These are phyloP conservation scores for Armadillidium nasatum DNA, from an alignment of 1,140 invertebrate species.

Conservation along the genomic window DNA sequence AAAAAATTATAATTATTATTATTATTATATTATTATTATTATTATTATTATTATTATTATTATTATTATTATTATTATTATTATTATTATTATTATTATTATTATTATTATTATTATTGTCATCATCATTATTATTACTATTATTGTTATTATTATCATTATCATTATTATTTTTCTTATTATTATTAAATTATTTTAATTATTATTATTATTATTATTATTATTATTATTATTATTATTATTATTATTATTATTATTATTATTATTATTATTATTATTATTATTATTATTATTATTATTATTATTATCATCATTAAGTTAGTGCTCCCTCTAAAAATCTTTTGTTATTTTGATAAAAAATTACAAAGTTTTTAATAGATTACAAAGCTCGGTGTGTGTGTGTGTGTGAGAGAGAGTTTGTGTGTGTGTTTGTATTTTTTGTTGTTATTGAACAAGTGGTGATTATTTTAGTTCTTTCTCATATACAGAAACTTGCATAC, in stretches of 20 bases:
- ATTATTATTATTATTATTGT: conserved; percentile 12
- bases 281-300: conserved; percentile 15
- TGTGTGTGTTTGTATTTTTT: too few relatives aligned
- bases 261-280: conserved; percentile 13
- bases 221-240: conserved; percentile 15
- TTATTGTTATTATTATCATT: too few relatives aligned
- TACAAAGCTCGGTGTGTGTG: too few relatives aligned
- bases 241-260: conserved; percentile 15
- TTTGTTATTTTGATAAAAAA: too few relatives aligned
- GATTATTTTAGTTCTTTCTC: too few relatives aligned
- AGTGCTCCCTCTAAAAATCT: neutral
- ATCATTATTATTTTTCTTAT: too few relatives aligned
- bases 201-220: conserved; percentile 15
- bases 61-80: conserved; percentile 11
- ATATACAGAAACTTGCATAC: too few relatives aligned
- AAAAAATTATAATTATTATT: too few relatives aligned
- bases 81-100: conserved; percentile 13
- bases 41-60: conserved; percentile 9
- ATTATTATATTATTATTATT: neutral
- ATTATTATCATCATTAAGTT: neutral
- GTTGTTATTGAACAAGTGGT: too few relatives aligned
- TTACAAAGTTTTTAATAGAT: too few relatives aligned
- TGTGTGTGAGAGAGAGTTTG: too few relatives aligned
- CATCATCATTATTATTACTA: neutral
- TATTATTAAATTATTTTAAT: neutral